Evolutionary conservation across 1,140 invertebrate species (phyloP).

Genomic region (Nylanderia fulva): DNA sequence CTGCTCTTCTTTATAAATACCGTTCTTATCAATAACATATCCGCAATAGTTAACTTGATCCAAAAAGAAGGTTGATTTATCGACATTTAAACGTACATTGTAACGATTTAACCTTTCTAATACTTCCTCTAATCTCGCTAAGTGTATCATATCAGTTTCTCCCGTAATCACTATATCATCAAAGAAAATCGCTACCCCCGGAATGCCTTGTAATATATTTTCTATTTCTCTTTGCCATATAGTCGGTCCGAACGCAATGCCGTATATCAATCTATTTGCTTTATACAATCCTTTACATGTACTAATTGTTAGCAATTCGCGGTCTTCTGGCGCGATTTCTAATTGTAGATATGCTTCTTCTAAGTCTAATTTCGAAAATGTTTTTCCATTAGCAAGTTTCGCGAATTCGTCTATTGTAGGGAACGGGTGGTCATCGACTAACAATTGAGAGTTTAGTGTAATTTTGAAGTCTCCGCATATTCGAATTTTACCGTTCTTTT

Average conservation of each 20-base stretch:
- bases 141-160: neutral
- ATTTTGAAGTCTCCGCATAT: conserved; percentile 51
- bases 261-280: conserved; percentile 30
- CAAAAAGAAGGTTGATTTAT: conserved; percentile 55
- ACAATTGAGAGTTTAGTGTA: conserved; percentile 29
- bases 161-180: conserved; percentile 32
- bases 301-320: conserved; percentile 44
- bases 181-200: neutral
- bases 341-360: conserved; percentile 58
- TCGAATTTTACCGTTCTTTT: conserved; percentile 11
- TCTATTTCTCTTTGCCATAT: conserved; percentile 33
- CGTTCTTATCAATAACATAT: conserved; percentile 1
- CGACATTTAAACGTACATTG: conserved; percentile 17
- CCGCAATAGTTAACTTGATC: conserved; percentile 40
- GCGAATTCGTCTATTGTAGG: conserved; percentile 37
- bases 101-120: neutral
- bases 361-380: conserved; percentile 56
- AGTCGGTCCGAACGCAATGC: neutral
- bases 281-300: conserved; percentile 60
- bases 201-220: conserved; percentile 19
- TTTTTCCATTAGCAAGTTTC: neutral
- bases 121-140: neutral
- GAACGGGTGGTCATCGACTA: conserved; percentile 25
- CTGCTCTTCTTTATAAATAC: conserved; percentile 43
- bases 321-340: conserved; percentile 30